phyloP scores from a whole-genome alignment of 2,113 vertebrate species.

The Propithecus coquereli region DNA sequence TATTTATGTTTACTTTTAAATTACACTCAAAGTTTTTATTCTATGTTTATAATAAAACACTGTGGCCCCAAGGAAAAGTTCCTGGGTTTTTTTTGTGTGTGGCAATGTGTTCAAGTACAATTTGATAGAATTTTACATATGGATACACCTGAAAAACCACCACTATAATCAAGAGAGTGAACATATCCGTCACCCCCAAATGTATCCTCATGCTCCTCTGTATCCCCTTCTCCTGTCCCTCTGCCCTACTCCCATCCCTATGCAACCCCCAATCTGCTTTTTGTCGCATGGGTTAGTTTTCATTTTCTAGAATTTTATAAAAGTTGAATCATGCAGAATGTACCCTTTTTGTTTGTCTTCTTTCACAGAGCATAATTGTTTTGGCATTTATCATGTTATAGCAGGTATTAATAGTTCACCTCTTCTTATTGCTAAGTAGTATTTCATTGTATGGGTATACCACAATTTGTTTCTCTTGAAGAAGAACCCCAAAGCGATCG shows the following conservation, averaged over 20 bases:
- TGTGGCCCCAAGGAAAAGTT: no score
- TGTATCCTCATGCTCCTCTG: accelerated
- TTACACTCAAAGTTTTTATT: no score
- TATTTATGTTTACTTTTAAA: no score
- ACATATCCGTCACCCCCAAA: background rate
- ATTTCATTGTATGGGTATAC: background rate
- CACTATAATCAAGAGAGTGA: background rate
- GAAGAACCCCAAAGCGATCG: no score
- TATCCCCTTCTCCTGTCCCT: accelerated
- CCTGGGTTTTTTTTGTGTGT: no score
- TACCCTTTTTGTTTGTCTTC: background rate
- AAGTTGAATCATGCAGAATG: background rate
- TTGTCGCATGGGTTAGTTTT: background rate
- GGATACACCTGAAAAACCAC: background rate
- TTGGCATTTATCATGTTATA: background rate
- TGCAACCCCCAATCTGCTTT: accelerated
- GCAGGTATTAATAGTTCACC: background rate
- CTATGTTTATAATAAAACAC: no score
- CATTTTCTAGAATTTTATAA: background rate
- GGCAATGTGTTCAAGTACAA: background rate
- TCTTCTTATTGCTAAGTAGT: background rate
- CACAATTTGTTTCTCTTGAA: background rate
- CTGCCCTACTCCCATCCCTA: accelerated
- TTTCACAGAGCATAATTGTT: background rate
- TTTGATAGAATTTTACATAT: background rate